These are phyloP conservation scores for Pseudanteris insignis DNA, from an alignment of 2,888 invertebrate species.

Conservation along the genomic window DNA sequence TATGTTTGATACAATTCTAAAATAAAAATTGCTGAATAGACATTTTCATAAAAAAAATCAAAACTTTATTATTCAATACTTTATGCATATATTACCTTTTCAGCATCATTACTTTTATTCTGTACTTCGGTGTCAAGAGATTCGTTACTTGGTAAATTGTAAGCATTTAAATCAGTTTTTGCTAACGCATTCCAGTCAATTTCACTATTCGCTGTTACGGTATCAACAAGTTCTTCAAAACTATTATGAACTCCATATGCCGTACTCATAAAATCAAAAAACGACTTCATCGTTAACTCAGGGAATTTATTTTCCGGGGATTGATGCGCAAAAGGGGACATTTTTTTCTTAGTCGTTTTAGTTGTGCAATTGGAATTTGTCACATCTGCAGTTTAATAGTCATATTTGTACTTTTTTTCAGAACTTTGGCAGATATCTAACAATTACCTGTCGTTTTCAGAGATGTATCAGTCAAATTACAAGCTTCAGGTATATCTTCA, in stretches of 20 bases:
- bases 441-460: too few relatives aligned
- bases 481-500: too few relatives aligned
- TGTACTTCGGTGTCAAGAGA: slow-evolving; percentile 19
- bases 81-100: too few relatives aligned
- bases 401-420: too few relatives aligned
- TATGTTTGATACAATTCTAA: too few relatives aligned
- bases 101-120: slow-evolving; percentile 3
- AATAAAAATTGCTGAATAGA: too few relatives aligned
- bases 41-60: too few relatives aligned
- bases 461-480: too few relatives aligned
- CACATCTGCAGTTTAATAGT: slow-evolving; percentile 2
- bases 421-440: too few relatives aligned
- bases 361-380: slow-evolving; percentile 9
- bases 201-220: slow-evolving; percentile 62
- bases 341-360: slow-evolving; percentile 13
- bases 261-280: slow-evolving; percentile 78
- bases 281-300: slow-evolving; percentile 76
- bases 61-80: too few relatives aligned
- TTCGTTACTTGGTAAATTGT: slow-evolving; percentile 41
- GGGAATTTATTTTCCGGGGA: slow-evolving; percentile 55
- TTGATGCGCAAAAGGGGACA: slow-evolving; percentile 17
- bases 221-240: slow-evolving; percentile 65
- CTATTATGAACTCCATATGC: slow-evolving; percentile 75
- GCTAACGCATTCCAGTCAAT: slow-evolving; percentile 68
- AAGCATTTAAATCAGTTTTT: slow-evolving; percentile 63